These are phyloP conservation scores for Stegodyphus dumicola DNA, from an alignment of 1,140 invertebrate genomes.

Conservation along the genomic window DNA sequence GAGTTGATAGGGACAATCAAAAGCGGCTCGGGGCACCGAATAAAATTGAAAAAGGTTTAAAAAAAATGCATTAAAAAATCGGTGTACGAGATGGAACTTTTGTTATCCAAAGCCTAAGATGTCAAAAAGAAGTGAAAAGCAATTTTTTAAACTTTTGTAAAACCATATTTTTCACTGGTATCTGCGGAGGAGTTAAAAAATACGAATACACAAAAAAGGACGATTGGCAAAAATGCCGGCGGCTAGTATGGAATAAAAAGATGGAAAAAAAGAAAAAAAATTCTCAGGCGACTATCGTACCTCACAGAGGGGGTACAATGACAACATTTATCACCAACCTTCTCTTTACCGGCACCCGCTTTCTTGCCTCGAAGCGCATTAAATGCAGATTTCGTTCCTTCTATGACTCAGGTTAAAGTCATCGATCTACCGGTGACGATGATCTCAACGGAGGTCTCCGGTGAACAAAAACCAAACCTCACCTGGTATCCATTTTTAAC, in stretches of 20 bases:
- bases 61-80: background rate
- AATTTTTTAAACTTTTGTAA: conserved; percentile 61
- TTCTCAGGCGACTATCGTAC: too few relatives aligned
- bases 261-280: too few relatives aligned
- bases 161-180: conserved; percentile 59
- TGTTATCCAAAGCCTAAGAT: conserved; percentile 2
- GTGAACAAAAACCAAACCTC: too few relatives aligned
- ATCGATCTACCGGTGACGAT: conserved; percentile 48
- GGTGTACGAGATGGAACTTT: background rate
- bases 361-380: conserved; percentile 51
- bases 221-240: conserved; percentile 19
- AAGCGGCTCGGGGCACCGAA: too few relatives aligned
- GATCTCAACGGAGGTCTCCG: background rate
- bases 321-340: conserved; percentile 56
- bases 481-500: too few relatives aligned
- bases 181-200: conserved; percentile 27
- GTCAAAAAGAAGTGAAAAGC: conserved; percentile 54
- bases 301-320: conserved; percentile 12
- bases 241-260: background rate
- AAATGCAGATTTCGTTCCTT: conserved; percentile 56
- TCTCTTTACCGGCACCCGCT: conserved; percentile 16
- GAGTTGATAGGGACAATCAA: too few relatives aligned
- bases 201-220: conserved; percentile 33
- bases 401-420: conserved; percentile 56
- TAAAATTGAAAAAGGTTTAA: background rate